These are phyloP conservation scores for Pogoniulus pusillus DNA, from an alignment of 2,797 vertebrate species.

Conservation along the genomic window DNA sequence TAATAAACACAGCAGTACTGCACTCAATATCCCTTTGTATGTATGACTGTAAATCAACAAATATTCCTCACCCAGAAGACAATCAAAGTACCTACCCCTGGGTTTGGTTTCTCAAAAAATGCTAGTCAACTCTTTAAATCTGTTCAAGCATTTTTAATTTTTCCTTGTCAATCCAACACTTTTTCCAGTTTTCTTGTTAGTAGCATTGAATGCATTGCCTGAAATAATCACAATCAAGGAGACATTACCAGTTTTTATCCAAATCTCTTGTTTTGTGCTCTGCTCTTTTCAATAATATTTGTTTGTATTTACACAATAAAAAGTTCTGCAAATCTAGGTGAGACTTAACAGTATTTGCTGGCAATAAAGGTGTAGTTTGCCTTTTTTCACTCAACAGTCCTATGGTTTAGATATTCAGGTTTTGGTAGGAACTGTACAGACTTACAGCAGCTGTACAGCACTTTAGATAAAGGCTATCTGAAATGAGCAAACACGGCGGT, in stretches of 20 bases:
- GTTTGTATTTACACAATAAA: not conserved
- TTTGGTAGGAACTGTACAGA: not conserved
- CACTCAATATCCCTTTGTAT: not conserved
- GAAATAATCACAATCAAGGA: not conserved
- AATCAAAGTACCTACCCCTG: not conserved
- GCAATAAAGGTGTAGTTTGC: not conserved
- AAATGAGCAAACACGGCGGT: not conserved
- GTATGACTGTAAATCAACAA: not conserved
- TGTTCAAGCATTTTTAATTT: not conserved
- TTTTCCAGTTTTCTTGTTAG: not conserved
- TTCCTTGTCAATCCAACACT: not conserved
- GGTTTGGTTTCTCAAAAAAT: fast-evolving
- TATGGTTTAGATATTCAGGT: not conserved
- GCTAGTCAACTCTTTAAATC: not conserved
- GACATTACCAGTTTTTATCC: not conserved
- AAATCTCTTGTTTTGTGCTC: not conserved
- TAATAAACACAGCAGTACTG: not conserved
- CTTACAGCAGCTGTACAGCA: not conserved
- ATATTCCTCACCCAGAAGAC: not conserved
- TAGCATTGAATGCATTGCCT: not conserved
- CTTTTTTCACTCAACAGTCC: not conserved
- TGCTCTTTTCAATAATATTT: not conserved
- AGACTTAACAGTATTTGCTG: not conserved
- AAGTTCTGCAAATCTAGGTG: not conserved
- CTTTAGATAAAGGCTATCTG: not conserved